phyloP scores from a whole-genome alignment of 2,888 invertebrate species.

The Spisula subtruncata region DNA sequence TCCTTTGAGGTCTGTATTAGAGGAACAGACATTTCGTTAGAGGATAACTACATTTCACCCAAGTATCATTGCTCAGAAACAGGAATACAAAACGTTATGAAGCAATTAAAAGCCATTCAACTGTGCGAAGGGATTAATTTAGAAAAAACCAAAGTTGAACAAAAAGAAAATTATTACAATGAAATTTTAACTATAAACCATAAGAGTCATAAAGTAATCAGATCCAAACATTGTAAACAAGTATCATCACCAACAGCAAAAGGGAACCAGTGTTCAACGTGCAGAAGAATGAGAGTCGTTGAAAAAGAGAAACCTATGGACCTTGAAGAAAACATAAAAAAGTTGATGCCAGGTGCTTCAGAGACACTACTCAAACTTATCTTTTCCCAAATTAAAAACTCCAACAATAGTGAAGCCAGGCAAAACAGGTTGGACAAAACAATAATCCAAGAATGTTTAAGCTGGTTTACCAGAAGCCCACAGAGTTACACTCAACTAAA shows the following conservation, averaged over 20 bases:
- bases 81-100: background rate
- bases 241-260: background rate
- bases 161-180: conserved; percentile 6
- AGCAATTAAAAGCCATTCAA: background rate
- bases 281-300: background rate
- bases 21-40: background rate
- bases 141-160: background rate
- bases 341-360: background rate
- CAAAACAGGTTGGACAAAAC: conserved; percentile 22
- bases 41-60: background rate
- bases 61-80: background rate
- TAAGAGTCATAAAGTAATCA: background rate
- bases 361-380: background rate
- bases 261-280: background rate
- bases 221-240: conserved; percentile 13
- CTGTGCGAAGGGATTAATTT: background rate
- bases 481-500: background rate
- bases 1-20: background rate
- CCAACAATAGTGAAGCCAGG: background rate
- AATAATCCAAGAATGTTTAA: conserved; percentile 26
- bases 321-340: background rate
- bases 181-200: background rate
- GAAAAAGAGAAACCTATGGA: background rate
- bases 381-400: conserved; percentile 1
- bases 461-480: conserved; percentile 10